phyloP scores from a whole-genome alignment of 2,797 vertebrate species.

The Coregonus suidteri region DNA sequence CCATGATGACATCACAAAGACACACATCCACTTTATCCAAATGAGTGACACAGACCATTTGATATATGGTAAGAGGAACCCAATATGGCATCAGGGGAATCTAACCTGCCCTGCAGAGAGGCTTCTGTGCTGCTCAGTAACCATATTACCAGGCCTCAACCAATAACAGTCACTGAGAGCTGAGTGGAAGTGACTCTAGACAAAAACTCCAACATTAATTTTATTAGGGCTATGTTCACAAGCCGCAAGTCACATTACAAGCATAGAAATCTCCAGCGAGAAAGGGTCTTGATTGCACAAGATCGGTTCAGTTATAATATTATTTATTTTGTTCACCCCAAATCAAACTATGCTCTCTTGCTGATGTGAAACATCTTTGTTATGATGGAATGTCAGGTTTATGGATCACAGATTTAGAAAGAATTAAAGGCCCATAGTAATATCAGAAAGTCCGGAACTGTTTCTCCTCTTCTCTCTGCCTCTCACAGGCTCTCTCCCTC shows the following conservation, averaged over 20 bases:
- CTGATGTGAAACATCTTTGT: slow-evolving; percentile 52
- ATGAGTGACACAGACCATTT: slow-evolving; percentile 40
- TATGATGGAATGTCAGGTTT: slow-evolving; percentile 34
- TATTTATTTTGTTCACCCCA: slow-evolving; percentile 19
- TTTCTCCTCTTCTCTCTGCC: slow-evolving; percentile 18
- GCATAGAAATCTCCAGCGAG: background rate
- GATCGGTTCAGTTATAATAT: slow-evolving; percentile 23
- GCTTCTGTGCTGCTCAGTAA: slow-evolving; percentile 31
- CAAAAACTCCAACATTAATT: slow-evolving; percentile 27
- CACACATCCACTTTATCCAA: slow-evolving; percentile 37
- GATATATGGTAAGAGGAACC: slow-evolving; percentile 34
- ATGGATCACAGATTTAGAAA: slow-evolving; percentile 33
- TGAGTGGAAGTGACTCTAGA: slow-evolving; percentile 20
- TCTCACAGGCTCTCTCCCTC: slow-evolving; percentile 21
- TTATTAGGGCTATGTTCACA: background rate
- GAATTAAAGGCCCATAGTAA: slow-evolving; percentile 24
- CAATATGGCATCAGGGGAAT: slow-evolving; percentile 23
- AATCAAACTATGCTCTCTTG: slow-evolving; percentile 31
- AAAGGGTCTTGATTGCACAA: slow-evolving; percentile 10
- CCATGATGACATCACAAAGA: slow-evolving; percentile 23
- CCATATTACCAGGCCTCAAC: slow-evolving; percentile 34
- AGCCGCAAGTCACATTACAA: background rate
- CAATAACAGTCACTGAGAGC: slow-evolving; percentile 3
- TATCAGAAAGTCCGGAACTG: slow-evolving; percentile 10
- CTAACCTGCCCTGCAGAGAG: slow-evolving; percentile 26